A percentile compares a stretch with the other conserved stretches of the same genome.
phyloP scores from a whole-genome alignment of 2,888 invertebrate genomes.

The Cerceris rybyensis region DNA sequence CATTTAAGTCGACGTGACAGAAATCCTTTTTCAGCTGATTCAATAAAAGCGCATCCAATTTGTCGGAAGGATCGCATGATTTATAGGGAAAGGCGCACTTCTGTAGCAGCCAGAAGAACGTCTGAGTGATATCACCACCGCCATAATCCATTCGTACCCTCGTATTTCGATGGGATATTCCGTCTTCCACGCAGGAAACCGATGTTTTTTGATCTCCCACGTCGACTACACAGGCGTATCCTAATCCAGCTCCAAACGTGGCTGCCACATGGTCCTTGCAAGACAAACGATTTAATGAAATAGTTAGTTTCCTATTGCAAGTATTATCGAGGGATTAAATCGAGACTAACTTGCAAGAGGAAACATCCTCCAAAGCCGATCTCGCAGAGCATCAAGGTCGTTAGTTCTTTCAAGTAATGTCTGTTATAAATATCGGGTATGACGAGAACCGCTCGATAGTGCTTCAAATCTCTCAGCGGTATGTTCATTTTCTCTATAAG shows the following conservation, averaged over 20 bases:
- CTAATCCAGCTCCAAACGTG: conserved; percentile 91
- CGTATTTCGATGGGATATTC: conserved; percentile 94
- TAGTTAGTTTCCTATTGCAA: neutral
- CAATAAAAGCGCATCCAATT: conserved; percentile 90
- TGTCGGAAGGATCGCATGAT: conserved; percentile 88
- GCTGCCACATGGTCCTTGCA: conserved; percentile 91
- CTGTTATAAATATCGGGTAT: conserved; percentile 95
- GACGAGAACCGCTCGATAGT: conserved; percentile 93
- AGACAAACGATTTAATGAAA: conserved; percentile 58
- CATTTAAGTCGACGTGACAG: conserved; percentile 95
- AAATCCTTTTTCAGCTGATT: conserved; percentile 93
- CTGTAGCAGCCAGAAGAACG: conserved; percentile 93
- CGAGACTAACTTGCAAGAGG: conserved; percentile 85
- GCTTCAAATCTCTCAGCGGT: conserved; percentile 85
- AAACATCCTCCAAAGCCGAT: conserved; percentile 94
- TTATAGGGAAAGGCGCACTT: conserved; percentile 96
- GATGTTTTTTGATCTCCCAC: conserved; percentile 98
- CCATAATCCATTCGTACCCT: conserved; percentile 93
- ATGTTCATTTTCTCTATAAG: conserved; percentile 91
- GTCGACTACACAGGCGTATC: conserved; percentile 96
- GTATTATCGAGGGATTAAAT: neutral
- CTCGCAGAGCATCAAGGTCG: conserved; percentile 89
- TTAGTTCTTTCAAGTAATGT: conserved; percentile 92
- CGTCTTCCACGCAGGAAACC: conserved; percentile 98
- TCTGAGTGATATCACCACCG: conserved; percentile 95